Base-by-base conservation (phyloP, 2,888 invertebrate species). In the Tachina grossa region DNA sequence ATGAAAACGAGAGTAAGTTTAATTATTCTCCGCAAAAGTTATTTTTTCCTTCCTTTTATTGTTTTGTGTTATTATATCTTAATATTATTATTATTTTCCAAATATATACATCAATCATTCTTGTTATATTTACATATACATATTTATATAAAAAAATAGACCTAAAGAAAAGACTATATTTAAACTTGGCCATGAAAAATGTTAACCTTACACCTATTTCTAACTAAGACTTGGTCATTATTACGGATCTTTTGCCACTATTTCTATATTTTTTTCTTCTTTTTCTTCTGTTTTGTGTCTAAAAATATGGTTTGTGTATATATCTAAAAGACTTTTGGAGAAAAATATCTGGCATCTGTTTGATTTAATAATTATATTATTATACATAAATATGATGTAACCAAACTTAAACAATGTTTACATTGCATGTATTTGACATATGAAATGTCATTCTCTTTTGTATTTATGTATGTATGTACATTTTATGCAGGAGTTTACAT, bases 1-100 rank as follows among this genome's bases (percentile, higher is more conserved):
- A 97, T 94, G 94, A 95, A 93, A 91, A 96, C 94, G 97, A 97
- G 95, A 98, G 98, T 98, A 97, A 98, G 97, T 96, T 93, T 92
- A 87, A 49, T 59, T 66, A 79, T 82, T 47, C 75, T 82, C 63
- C 22, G 19, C 59, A 31, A 53, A 45, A 45, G 51, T 71, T 39
- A 45, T 59, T 71, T 57, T 31, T 45, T 49, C 49, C 69, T 59
- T 13, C 31, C 66, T 68, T 61, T 61, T 53, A 16, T 69, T 61
- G 69, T 79, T 41, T 31, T 39, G 9, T 53, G 8, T 31, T 45
- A 55, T 22, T 49, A 55, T 11, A 43, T 78, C 43, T 31, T 78
- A 66, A 16, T n/a, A n/a, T 41, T 69, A 13, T 53, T 47, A 19
- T 47, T 79, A 53, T 61, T 69, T 14, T 47, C 13, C 16, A 45